phyloP scores from a whole-genome alignment of 2,797 vertebrate genomes.

The Neolamprologus multifasciatus region DNA sequence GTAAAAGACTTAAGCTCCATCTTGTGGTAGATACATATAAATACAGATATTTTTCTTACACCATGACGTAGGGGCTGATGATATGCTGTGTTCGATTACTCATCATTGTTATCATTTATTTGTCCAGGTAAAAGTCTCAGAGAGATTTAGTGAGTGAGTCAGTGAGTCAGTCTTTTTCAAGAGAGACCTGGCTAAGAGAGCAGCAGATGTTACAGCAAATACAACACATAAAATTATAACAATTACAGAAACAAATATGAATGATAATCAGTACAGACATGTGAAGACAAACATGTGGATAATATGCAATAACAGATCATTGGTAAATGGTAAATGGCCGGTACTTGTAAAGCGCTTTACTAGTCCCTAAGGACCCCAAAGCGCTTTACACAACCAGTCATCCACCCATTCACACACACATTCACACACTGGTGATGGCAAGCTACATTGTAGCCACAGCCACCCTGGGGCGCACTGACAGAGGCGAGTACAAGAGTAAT shows the following conservation, averaged over 20 bases:
- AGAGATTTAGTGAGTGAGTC: not conserved
- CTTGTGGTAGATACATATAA: slow-evolving; percentile 35
- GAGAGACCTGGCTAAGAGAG: not conserved
- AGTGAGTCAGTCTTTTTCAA: not conserved
- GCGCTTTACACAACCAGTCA: not conserved
- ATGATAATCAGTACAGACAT: not conserved
- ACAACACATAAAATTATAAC: not conserved
- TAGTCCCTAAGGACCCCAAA: not conserved
- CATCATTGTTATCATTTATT: not conserved
- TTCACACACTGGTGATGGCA: not conserved
- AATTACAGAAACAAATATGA: not conserved
- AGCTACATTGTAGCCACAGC: not conserved
- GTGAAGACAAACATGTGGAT: not conserved
- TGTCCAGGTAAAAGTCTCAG: not conserved
- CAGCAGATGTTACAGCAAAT: not conserved
- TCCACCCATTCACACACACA: not conserved
- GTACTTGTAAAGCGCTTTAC: not conserved
- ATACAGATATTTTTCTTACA: not conserved
- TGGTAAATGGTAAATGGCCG: not conserved
- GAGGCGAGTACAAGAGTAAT: not conserved
- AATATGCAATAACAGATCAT: not conserved
- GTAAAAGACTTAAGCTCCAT: slow-evolving; percentile 17
- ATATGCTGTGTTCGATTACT: not conserved
- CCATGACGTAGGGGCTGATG: not conserved
- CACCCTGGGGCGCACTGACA: not conserved